Evolutionary conservation across 1,140 invertebrate genomes (phyloP).

Genomic region (Ganaspis sp.): DNA sequence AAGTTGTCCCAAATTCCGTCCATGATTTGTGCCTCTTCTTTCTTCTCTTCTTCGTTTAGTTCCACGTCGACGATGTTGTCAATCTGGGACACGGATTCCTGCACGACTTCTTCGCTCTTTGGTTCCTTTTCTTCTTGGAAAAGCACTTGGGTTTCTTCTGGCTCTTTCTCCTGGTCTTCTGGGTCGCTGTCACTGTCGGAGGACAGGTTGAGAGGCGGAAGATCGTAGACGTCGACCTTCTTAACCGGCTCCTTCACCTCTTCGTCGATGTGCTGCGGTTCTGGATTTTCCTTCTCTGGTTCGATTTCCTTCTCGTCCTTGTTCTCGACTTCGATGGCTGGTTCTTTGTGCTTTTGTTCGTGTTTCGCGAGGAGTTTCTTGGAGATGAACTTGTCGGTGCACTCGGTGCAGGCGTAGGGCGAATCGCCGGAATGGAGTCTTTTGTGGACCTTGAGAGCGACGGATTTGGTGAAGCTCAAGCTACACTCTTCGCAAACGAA

Average conservation of each 20-base stretch:
- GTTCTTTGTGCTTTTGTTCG: slow-evolving; percentile 76
- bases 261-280: background rate
- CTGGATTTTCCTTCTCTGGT: background rate
- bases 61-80: slow-evolving; percentile 62
- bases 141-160: slow-evolving; percentile 51
- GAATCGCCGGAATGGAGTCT: slow-evolving; percentile 84
- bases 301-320: background rate
- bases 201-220: slow-evolving; percentile 87
- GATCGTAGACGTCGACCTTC: slow-evolving; percentile 79
- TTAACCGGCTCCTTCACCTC: slow-evolving; percentile 52
- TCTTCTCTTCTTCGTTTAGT: slow-evolving; percentile 74
- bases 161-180: slow-evolving; percentile 66
- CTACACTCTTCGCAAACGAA: slow-evolving; percentile 90
- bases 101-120: slow-evolving; percentile 27
- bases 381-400: slow-evolving; percentile 87
- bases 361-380: slow-evolving; percentile 87
- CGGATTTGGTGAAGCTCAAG: slow-evolving; percentile 83
- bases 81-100: slow-evolving; percentile 25
- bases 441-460: slow-evolving; percentile 89
- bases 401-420: slow-evolving; percentile 84
- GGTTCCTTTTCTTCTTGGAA: background rate
- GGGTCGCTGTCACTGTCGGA: slow-evolving; percentile 86
- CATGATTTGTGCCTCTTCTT: slow-evolving; percentile 73
- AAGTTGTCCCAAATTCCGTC: slow-evolving; percentile 91
- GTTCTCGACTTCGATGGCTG: slow-evolving; percentile 26